phyloP scores from a whole-genome alignment of 1,140 invertebrate species.

The Panagrolaimus sp. region DNA sequence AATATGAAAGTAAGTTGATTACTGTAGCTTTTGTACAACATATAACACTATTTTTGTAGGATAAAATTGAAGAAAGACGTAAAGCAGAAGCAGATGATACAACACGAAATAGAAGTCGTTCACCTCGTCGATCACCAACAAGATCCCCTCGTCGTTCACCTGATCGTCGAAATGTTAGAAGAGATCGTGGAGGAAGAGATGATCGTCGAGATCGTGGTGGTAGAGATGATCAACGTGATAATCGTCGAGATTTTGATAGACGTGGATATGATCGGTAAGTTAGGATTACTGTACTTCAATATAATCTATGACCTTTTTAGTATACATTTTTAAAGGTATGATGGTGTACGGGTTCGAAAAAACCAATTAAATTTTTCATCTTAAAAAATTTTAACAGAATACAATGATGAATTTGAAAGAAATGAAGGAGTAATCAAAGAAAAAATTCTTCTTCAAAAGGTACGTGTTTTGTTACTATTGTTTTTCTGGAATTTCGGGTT shows the following conservation, averaged over 20 bases:
- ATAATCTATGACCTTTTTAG: too few species aligned
- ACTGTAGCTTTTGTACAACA: not conserved
- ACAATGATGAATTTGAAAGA: too few species aligned
- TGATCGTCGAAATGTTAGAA: conserved; percentile 14
- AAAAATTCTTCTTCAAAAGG: too few species aligned
- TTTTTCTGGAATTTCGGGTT: too few species aligned
- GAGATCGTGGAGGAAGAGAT: conserved; percentile 21
- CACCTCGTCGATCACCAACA: not conserved
- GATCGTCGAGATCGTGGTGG: conserved; percentile 27
- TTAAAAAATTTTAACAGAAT: too few species aligned
- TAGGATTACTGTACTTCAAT: not conserved
- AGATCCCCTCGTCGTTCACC: conserved; percentile 5
- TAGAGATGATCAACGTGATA: conserved; percentile 6
- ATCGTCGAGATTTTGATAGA: not conserved
- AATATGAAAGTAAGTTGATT: conserved; percentile 72
- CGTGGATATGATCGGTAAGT: conserved; percentile 16
- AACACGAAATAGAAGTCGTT: conserved; percentile 18
- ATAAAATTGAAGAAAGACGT: conserved; percentile 48
- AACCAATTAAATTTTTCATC: too few species aligned
- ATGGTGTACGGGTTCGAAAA: too few species aligned
- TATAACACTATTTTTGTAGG: conserved; percentile 26
- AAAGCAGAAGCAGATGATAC: conserved; percentile 9
- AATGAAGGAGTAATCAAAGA: too few species aligned
- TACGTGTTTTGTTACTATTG: too few species aligned
- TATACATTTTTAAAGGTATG: too few species aligned